Evolutionary conservation across 1,140 invertebrate species (phyloP).

Genomic region (Scaptomyza graminum): DNA sequence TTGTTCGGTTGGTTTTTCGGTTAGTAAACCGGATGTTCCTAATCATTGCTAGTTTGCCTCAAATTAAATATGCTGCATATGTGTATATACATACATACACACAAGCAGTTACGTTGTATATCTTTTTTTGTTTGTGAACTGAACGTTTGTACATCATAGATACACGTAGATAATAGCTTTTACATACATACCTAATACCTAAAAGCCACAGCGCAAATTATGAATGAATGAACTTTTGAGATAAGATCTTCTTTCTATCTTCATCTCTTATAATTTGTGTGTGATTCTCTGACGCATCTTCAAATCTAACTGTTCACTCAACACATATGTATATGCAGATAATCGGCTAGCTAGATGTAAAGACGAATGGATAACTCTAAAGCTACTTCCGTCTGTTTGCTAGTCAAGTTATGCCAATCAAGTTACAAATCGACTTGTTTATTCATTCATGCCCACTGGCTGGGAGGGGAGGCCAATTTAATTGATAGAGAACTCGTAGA

Average conservation of each 20-base stretch:
- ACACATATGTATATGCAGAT: background rate
- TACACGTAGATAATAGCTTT: constrained; percentile 23
- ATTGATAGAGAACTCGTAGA: constrained; percentile 58
- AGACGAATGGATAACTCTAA: constrained; percentile 25
- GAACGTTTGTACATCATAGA: constrained; percentile 48
- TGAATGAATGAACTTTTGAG: constrained; percentile 51
- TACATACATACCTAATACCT: background rate
- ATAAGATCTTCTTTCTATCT: constrained; percentile 17
- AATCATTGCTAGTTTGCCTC: constrained; percentile 84
- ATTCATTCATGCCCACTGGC: constrained; percentile 44
- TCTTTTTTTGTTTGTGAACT: constrained; percentile 76
- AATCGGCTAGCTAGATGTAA: background rate
- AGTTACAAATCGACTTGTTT: constrained; percentile 45
- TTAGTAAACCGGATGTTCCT: constrained; percentile 84
- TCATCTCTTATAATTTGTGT: constrained; percentile 4
- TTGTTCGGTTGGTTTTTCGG: constrained; percentile 72
- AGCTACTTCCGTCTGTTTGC: constrained; percentile 29
- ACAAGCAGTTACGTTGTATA: constrained; percentile 47
- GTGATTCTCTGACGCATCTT: constrained; percentile 45
- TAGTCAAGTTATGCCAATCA: constrained; percentile 43
- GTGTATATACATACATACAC: constrained; percentile 14
- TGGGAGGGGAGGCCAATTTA: constrained; percentile 62
- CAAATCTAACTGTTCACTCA: constrained; percentile 33
- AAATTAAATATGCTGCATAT: constrained; percentile 81
- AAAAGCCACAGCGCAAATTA: constrained; percentile 49